These are phyloP conservation scores for Lasius fuliginosus DNA, from an alignment of 2,888 invertebrate species.

Conservation along the genomic window DNA sequence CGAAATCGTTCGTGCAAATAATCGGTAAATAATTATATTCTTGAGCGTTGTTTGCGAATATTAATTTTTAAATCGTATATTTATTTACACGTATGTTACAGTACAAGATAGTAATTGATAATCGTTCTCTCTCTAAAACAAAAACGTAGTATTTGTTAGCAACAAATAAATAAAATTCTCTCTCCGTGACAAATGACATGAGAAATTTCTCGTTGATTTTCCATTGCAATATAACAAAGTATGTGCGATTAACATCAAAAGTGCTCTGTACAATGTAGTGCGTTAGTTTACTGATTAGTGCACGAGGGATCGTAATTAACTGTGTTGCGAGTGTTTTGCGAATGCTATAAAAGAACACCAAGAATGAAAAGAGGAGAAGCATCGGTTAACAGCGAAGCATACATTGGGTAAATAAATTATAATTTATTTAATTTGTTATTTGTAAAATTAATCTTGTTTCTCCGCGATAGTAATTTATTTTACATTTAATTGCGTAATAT, in stretches of 20 bases:
- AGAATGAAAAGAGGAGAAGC: neutral
- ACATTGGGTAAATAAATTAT: neutral
- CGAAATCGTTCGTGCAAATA: no score
- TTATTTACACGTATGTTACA: no score
- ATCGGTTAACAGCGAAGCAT: neutral
- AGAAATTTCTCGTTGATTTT: neutral
- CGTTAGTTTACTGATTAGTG: neutral
- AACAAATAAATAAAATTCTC: neutral
- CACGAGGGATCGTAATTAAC: neutral
- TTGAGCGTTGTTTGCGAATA: no score
- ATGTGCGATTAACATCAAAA: neutral
- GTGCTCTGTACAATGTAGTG: neutral
- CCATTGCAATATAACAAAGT: neutral
- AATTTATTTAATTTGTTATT: neutral
- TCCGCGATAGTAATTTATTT: neutral
- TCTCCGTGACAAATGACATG: neutral
- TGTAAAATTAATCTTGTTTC: neutral
- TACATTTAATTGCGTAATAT: neutral
- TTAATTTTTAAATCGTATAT: no score
- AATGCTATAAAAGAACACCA: neutral
- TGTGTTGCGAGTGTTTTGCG: neutral
- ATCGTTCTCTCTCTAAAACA: neutral
- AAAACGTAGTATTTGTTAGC: neutral
- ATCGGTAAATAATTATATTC: no score
- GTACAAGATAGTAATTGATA: neutral